Evolutionary conservation across 1,140 invertebrate species (phyloP), one percentile per base, ranked within the genome.

Genomic region (Hirudo medicinalis): DNA sequence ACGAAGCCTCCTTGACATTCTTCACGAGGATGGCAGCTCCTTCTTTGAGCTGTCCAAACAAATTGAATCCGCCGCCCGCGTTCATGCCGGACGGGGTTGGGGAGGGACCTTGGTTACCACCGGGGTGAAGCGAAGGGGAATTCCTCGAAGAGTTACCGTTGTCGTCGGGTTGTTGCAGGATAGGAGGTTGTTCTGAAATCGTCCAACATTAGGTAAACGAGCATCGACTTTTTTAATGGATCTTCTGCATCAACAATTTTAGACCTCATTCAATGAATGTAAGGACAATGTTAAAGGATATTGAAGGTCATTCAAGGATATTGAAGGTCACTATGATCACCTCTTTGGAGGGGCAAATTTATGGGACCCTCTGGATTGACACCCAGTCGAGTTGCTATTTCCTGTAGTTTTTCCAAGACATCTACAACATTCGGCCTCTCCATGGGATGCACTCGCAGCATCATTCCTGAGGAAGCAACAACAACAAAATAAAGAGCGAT

Each of bases 1-100:
- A 89, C 11, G 93, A 95, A 0, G 93, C 95, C 78, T 97, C 94
- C 80, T 94, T 95, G 20, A 97, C 84, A 79, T 96, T 96, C 76
- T 94, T 94, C 57, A 97, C 78, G 20, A 82, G 74, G 72, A 72
- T 80, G 20, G 79, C 79, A 36, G 80, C 81, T 40, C 80, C 78
- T 20, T 78, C 79, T 74, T 76, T 79, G 5, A 82, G 75, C 40
- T 79, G 79, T 72, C 76, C 79, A 72, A 82, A 80, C 29, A 81
- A 73, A 54, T 77, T 75, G 63, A 70, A 70, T 25, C 57, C 27
- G 13, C 67, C 19, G 49, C 36, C n/a, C 54, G 78, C 75, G 29
- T n/a, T 43, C 25, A 53, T 22, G 43, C 25, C 25, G 53, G 49
- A 27, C 2, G 20, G 8, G 8, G 9, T 11, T 13, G n/a, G 4